These are phyloP conservation scores for Picus viridis DNA, from an alignment of 2,797 vertebrate species.

Conservation along the genomic window DNA sequence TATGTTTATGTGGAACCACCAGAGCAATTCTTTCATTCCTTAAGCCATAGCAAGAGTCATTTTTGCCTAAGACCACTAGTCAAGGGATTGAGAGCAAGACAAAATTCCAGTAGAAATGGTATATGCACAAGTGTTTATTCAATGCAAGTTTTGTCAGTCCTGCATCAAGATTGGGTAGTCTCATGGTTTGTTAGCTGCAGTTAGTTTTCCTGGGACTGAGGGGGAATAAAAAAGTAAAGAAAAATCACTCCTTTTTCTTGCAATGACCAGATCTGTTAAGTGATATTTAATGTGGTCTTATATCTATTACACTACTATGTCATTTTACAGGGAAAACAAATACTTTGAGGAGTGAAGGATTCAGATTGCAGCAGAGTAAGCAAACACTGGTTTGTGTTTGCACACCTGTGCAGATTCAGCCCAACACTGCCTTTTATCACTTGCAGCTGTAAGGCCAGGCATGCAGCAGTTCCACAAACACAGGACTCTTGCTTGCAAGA, in stretches of 20 bases:
- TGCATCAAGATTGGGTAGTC: fast-evolving
- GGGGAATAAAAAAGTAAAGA: not conserved
- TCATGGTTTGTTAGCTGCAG: not conserved
- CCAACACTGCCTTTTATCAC: not conserved
- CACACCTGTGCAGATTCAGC: constrained; percentile 26
- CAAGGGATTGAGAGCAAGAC: not conserved
- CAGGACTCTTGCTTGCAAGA: not conserved
- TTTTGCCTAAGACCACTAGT: not conserved
- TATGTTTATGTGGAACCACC: not conserved
- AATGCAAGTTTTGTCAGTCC: not conserved
- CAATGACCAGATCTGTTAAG: not conserved
- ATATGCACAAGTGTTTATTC: not conserved
- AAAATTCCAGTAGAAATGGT: not conserved
- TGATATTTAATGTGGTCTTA: not conserved
- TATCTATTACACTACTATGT: not conserved
- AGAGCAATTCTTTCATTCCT: not conserved
- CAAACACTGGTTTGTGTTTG: not conserved
- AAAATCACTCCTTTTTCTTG: not conserved
- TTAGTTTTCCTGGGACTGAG: too few species aligned
- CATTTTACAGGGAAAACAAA: constrained; percentile 28
- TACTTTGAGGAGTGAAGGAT: constrained; percentile 16
- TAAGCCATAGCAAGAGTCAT: not conserved
- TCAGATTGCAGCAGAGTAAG: constrained; percentile 27
- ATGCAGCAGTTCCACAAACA: not conserved
- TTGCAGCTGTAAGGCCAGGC: not conserved